Evolutionary conservation across 92 coral and sea anemone genomes (phyloP).

Genomic region (Epizoanthus ramosus): DNA sequence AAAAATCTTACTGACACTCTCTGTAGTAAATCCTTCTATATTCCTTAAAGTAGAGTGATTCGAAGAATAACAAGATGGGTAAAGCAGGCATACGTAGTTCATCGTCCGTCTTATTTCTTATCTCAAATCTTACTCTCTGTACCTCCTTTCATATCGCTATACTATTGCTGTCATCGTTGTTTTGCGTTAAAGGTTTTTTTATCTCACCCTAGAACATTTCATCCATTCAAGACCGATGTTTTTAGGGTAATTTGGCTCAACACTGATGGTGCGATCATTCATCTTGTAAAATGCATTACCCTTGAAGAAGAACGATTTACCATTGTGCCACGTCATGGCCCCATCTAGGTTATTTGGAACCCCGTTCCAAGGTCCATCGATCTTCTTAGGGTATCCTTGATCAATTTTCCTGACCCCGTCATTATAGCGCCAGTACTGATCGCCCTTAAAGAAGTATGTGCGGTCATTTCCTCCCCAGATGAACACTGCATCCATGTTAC

Average conservation of each 20-base stretch:
- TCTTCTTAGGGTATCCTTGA: constrained; percentile 69
- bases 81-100: no score
- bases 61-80: no score
- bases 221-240: constrained; percentile 68
- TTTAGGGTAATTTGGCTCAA: constrained; percentile 65
- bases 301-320: constrained; percentile 74
- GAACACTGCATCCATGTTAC: constrained; percentile 19
- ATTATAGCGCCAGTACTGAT: constrained; percentile 45
- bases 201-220: constrained; percentile 36
- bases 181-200: no score
- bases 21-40: no score
- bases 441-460: no score
- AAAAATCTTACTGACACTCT: no score
- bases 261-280: constrained; percentile 52
- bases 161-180: no score
- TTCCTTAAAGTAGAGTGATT: no score
- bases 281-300: constrained; percentile 53
- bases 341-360: constrained; percentile 67
- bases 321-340: constrained; percentile 82
- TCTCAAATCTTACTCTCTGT: no score
- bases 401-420: constrained; percentile 53
- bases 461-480: no score
- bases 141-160: no score
- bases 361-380: constrained; percentile 61
- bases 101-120: no score